Evolutionary conservation across 2,888 invertebrate genomes (phyloP).

Genomic region (Lydus trimaculatus): DNA sequence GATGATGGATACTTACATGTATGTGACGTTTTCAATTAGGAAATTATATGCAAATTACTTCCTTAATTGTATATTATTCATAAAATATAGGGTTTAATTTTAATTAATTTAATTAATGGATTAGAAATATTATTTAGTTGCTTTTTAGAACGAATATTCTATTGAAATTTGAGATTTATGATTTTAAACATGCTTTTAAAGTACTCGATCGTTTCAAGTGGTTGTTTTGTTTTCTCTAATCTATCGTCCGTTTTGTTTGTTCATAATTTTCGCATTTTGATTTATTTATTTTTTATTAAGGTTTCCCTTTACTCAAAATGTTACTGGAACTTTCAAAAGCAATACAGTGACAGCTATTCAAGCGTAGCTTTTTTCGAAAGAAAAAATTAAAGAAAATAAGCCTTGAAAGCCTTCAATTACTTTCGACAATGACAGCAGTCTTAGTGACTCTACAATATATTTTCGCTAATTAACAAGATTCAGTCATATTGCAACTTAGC

Average conservation of each 20-base stretch:
- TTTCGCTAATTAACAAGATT: no score
- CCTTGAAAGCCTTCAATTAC: no score
- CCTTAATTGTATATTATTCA: slow-evolving; percentile 10
- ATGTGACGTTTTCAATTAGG: slow-evolving; percentile 18
- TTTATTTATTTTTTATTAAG: no score
- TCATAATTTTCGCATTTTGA: neutral
- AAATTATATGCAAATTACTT: slow-evolving; percentile 26
- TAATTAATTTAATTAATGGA: slow-evolving; percentile 22
- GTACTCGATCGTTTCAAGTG: neutral
- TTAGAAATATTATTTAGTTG: neutral
- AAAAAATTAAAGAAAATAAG: no score
- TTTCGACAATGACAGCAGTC: no score
- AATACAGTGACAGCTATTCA: no score
- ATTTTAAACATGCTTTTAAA: neutral
- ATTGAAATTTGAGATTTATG: neutral
- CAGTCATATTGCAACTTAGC: no score
- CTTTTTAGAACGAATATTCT: neutral
- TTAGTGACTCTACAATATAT: no score
- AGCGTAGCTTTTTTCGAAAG: no score
- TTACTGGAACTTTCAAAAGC: no score
- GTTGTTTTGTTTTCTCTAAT: neutral
- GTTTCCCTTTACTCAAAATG: no score
- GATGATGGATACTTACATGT: no score
- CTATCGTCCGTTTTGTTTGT: neutral
- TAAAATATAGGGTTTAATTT: neutral